Evolutionary conservation across 2,797 vertebrate genomes (phyloP).

Genomic region (Ateles fusciceps): DNA sequence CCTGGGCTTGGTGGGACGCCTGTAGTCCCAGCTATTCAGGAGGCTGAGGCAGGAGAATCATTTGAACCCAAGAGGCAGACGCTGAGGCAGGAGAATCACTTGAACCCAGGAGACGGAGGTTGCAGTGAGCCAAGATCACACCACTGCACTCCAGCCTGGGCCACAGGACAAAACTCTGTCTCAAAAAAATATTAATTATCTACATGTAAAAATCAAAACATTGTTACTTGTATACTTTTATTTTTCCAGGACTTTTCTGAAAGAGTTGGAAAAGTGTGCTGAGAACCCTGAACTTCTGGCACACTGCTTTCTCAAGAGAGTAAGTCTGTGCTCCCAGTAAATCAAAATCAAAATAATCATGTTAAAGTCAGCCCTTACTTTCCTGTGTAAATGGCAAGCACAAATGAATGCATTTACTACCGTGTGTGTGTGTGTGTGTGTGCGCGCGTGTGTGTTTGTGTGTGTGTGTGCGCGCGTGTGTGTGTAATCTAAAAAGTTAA

Average conservation of each 20-base stretch:
- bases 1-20: too few relatives aligned
- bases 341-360: neutral
- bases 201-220: neutral
- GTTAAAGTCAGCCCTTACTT: neutral
- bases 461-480: neutral
- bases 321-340: conserved; percentile 81
- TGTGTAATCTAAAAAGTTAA: neutral
- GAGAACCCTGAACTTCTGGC: conserved; percentile 94
- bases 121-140: too few relatives aligned
- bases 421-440: neutral
- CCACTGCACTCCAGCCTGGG: too few relatives aligned
- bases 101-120: too few relatives aligned
- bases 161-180: neutral
- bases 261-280: conserved; percentile 93
- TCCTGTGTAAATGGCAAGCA: neutral
- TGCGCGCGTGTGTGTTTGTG: neutral
- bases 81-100: too few relatives aligned
- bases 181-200: neutral
- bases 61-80: too few relatives aligned
- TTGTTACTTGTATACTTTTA: conserved; percentile 19
- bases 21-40: too few relatives aligned
- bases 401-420: neutral
- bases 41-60: too few relatives aligned
- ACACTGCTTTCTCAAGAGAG: conserved; percentile 95
- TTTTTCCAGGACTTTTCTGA: conserved; percentile 91